Conservation (phyloP, 2,888 invertebrate genomes). For the Ichneumon xanthorius region DNA sequence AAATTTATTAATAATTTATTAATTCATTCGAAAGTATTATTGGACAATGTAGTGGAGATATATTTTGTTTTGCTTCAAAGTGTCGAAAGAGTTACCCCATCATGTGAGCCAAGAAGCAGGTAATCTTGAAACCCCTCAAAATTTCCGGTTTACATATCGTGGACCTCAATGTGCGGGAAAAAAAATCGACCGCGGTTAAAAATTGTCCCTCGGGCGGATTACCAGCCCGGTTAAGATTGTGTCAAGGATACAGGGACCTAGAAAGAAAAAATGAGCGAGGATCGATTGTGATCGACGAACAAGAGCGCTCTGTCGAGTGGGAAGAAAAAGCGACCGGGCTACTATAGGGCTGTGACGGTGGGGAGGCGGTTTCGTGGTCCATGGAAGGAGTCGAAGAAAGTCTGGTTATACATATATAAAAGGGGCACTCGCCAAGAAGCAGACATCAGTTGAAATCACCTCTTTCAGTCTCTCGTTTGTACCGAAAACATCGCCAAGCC, state of each 20-base stretch:
- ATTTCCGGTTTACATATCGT: slow-evolving; percentile 7
- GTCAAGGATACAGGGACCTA: slow-evolving; percentile 63
- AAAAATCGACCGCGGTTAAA: slow-evolving; percentile 10
- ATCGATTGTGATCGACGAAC: slow-evolving; percentile 61
- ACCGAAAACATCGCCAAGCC: slow-evolving; percentile 36
- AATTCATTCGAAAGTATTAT: too few relatives aligned
- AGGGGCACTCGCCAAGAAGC: slow-evolving; percentile 46
- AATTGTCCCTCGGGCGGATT: slow-evolving; percentile 46
- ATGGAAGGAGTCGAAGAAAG: slow-evolving; percentile 65
- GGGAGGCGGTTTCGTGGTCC: slow-evolving; percentile 46
- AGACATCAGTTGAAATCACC: slow-evolving; percentile 63
- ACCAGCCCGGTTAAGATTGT: slow-evolving; percentile 45
- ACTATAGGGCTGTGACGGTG: slow-evolving; percentile 58
- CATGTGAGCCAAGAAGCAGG: too few relatives aligned
- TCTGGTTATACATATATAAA: slow-evolving; percentile 63
- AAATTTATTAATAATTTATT: too few relatives aligned
- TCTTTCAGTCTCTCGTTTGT: slow-evolving; percentile 53
- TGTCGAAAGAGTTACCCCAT: too few relatives aligned
- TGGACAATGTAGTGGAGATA: too few relatives aligned
- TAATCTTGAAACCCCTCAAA: neutral
- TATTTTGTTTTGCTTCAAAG: too few relatives aligned
- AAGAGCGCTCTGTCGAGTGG: slow-evolving; percentile 38
- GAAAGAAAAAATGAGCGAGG: slow-evolving; percentile 43
- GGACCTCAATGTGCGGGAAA: neutral
- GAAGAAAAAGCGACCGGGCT: slow-evolving; percentile 46